Evolutionary conservation across 2,113 vertebrate species (phyloP).

Genomic region (Mesoclemmys tuberculata): DNA sequence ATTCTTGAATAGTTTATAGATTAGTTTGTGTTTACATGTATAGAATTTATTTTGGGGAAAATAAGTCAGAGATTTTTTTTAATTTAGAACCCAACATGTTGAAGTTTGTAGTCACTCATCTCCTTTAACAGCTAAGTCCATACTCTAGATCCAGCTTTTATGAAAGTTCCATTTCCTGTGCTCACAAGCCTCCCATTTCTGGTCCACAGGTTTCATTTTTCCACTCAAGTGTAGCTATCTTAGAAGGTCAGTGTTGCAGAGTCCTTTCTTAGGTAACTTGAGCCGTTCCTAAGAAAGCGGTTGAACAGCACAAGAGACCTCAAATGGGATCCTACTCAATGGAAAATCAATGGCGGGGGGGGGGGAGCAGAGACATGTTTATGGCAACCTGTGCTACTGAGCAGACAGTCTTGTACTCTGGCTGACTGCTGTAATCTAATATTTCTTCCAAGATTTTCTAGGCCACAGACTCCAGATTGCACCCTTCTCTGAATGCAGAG

Average conservation of each 20-base stretch:
- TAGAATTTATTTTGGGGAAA: background rate
- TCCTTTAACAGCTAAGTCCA: background rate
- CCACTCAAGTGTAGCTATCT: background rate
- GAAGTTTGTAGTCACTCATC: background rate
- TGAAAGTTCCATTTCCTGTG: background rate
- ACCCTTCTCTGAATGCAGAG: background rate
- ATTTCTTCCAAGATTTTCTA: background rate
- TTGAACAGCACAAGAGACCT: background rate
- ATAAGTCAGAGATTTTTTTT: background rate
- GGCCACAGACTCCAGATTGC: accelerated
- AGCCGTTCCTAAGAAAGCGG: background rate
- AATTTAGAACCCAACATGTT: accelerated
- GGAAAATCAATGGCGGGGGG: background rate
- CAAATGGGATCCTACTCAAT: background rate
- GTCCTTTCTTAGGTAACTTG: background rate
- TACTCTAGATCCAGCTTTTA: background rate
- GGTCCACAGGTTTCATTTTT: background rate
- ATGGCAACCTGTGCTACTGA: background rate
- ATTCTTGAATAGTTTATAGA: background rate
- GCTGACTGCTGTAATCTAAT: background rate
- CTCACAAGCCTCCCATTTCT: background rate
- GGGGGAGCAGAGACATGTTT: background rate
- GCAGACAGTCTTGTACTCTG: background rate
- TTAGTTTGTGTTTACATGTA: background rate
- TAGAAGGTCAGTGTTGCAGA: background rate